These are phyloP conservation scores for Gyrodactylus salaris DNA, from an alignment of 1,140 invertebrate genomes.

Conservation along the genomic window DNA sequence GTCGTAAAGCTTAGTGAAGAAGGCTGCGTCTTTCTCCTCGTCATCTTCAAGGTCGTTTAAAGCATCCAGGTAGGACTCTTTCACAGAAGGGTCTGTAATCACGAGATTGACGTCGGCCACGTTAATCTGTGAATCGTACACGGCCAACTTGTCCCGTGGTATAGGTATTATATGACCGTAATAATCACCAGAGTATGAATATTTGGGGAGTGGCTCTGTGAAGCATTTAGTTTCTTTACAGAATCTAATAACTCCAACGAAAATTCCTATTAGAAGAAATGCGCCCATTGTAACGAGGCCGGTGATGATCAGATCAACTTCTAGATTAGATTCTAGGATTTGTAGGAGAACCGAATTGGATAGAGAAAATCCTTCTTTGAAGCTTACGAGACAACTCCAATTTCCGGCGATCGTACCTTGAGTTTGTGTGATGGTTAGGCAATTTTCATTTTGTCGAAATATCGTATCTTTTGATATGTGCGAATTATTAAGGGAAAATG, in stretches of 20 bases:
- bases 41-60: too few species aligned
- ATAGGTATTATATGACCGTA: neutral
- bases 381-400: neutral
- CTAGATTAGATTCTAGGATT: neutral
- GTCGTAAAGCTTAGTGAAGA: too few species aligned
- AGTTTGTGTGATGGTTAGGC: neutral
- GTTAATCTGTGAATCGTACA: too few species aligned
- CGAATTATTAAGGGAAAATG: neutral
- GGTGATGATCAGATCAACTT: neutral
- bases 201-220: neutral
- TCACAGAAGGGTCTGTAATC: too few species aligned
- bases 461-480: neutral
- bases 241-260: neutral
- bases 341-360: neutral
- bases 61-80: too few species aligned
- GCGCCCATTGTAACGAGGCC: neutral
- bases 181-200: neutral
- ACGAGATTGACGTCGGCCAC: too few species aligned
- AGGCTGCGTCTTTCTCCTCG: too few species aligned
- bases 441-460: neutral
- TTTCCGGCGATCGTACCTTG: neutral
- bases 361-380: neutral
- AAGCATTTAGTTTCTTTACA: neutral
- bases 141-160: too few species aligned
- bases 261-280: neutral